phyloP scores from a whole-genome alignment of 2,888 invertebrate genomes.

The Caenorhabditis macrosperma region DNA sequence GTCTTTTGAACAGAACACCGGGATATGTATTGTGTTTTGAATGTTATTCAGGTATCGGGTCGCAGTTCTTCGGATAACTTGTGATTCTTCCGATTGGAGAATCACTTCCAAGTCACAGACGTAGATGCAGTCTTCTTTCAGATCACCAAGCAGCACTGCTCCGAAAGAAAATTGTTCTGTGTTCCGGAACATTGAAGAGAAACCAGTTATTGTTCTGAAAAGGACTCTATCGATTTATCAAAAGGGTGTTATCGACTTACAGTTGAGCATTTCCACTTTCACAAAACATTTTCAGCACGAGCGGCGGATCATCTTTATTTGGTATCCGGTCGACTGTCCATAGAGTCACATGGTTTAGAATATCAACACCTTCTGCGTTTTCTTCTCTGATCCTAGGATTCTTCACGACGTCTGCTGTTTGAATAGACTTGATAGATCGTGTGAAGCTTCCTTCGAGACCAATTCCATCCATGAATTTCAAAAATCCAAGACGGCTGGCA shows the following conservation, averaged over 20 bases:
- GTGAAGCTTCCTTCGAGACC: background rate
- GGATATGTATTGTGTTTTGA: conserved; percentile 15
- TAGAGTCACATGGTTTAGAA: background rate
- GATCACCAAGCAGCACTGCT: conserved; percentile 4
- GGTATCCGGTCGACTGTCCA: conserved; percentile 14
- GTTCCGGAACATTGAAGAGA: background rate
- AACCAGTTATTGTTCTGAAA: conserved; percentile 21
- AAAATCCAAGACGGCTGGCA: background rate
- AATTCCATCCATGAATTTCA: conserved; percentile 16
- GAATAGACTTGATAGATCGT: background rate
- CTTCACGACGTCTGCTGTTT: background rate
- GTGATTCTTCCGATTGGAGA: background rate
- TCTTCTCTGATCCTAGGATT: background rate
- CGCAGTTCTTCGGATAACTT: background rate
- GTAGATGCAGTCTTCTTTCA: background rate
- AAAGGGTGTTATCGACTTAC: background rate
- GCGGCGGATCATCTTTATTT: background rate
- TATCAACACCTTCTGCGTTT: background rate
- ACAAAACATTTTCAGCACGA: conserved; percentile 1
- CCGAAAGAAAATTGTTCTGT: conserved; percentile 3
- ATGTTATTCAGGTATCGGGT: background rate
- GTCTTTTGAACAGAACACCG: conserved; percentile 12
- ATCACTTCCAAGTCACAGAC: background rate
- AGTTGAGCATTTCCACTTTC: background rate
- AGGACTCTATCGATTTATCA: background rate